Percentiles rank a stretch among this genome's conserved stretches.
Conservation (phyloP, 2,113 vertebrate species). For the Ictalurus punctatus region DNA sequence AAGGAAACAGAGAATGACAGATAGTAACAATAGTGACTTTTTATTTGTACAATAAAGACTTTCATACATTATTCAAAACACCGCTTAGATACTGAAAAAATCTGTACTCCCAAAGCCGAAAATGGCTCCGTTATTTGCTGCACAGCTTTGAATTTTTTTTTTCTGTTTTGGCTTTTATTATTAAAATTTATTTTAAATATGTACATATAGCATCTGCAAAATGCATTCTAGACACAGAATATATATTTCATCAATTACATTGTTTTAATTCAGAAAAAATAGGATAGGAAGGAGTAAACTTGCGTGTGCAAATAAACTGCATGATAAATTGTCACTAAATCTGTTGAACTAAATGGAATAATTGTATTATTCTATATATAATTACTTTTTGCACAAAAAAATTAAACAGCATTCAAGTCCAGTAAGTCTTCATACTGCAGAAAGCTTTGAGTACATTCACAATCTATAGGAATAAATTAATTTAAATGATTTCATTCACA, state of each 20-base stretch:
- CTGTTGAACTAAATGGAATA: slow-evolving; percentile 79
- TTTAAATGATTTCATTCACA: slow-evolving; percentile 89
- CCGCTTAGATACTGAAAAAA: slow-evolving; percentile 99
- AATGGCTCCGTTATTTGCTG: slow-evolving; percentile 93
- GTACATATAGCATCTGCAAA: slow-evolving; percentile 91
- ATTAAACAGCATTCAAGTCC: slow-evolving; percentile 94
- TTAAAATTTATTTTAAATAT: slow-evolving; percentile 84
- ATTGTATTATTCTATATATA: slow-evolving; percentile 76
- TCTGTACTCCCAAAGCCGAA: slow-evolving; percentile 95
- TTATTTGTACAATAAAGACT: slow-evolving; percentile 99
- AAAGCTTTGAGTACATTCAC: slow-evolving; percentile 97
- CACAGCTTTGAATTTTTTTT: slow-evolving; percentile 83
- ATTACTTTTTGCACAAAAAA: slow-evolving; percentile 84
- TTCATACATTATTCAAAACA: slow-evolving; percentile 99
- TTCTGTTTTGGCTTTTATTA: slow-evolving; percentile 79
- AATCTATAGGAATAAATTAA: slow-evolving; percentile 90
- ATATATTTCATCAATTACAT: slow-evolving; percentile 77
- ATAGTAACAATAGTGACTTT: slow-evolving; percentile 93
- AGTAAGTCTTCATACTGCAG: slow-evolving; percentile 87
- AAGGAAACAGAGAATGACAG: slow-evolving; percentile 48
- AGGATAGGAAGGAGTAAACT: slow-evolving; percentile 80
- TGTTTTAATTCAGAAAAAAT: slow-evolving; percentile 81
- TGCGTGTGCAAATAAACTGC: slow-evolving; percentile 86
- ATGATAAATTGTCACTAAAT: slow-evolving; percentile 81
- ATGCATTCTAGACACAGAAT: slow-evolving; percentile 86